A percentile compares a stretch with the other conserved stretches of the same genome.
Conservation (phyloP, 2,797 vertebrate genomes). For the Paedocypris micromegethes region DNA sequence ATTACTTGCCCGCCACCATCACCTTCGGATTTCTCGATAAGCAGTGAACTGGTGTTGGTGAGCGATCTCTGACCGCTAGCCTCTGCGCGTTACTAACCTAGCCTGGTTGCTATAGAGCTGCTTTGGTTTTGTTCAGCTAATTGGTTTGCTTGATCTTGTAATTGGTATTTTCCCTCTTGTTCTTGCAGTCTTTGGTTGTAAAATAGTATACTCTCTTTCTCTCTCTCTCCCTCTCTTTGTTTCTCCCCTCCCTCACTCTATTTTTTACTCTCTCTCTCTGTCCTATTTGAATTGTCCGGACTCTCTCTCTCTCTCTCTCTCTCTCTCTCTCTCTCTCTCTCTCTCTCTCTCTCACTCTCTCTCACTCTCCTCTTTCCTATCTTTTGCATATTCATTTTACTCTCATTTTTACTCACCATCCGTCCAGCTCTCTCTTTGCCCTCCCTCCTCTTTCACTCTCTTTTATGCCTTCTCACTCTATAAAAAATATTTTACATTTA, state of each 20-base stretch:
- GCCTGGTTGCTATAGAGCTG: constrained; percentile 28
- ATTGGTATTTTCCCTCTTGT: constrained; percentile 23
- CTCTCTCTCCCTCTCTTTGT: constrained; percentile 12
- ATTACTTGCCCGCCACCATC: neutral
- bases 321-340: no score
- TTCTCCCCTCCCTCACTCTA: neutral
- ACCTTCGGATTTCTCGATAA: no score
- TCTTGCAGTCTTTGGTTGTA: constrained; percentile 2
- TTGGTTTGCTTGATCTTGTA: constrained; percentile 44
- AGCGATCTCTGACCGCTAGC: constrained; percentile 28
- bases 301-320: no score
- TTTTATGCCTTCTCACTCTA: no score
- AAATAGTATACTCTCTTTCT: constrained; percentile 11
- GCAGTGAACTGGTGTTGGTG: constrained; percentile 3
- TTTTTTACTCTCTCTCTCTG: neutral
- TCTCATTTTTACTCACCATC: no score
- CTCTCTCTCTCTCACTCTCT: no score
- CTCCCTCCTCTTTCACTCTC: no score
- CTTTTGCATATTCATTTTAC: no score
- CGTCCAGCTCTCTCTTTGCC: no score
- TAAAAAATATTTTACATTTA: no score
- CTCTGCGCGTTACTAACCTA: constrained; percentile 36
- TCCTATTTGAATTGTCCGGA: no score
- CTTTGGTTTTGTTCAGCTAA: constrained; percentile 26
- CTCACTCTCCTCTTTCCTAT: no score